A percentile compares a stretch with the other conserved stretches of the same genome.
Conservation (phyloP, 2,113 vertebrate species). For the Campylomormyrus numenius region DNA sequence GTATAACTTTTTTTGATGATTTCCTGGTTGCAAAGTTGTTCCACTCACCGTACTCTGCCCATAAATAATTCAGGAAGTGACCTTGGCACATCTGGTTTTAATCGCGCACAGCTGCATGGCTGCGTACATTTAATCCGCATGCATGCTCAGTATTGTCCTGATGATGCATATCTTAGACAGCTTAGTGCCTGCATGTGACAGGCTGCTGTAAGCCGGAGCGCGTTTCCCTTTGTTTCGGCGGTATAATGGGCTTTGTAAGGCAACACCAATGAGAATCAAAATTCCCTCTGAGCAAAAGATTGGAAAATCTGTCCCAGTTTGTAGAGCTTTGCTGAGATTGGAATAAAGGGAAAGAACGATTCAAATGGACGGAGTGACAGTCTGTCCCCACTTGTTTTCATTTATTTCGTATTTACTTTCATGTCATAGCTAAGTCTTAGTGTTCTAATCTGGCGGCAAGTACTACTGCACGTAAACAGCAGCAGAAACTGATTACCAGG, state of each 20-base stretch:
- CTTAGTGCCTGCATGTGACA: conserved; percentile 46
- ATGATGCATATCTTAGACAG: conserved; percentile 60
- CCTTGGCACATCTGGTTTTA: conserved; percentile 56
- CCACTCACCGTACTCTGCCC: conserved; percentile 13
- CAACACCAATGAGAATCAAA: conserved; percentile 61
- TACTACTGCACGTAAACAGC: background rate
- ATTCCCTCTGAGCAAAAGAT: conserved; percentile 51
- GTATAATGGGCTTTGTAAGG: conserved; percentile 64
- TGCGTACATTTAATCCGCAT: conserved; percentile 48
- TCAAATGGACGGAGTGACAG: conserved; percentile 49
- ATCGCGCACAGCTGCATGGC: conserved; percentile 51
- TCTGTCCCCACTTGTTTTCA: conserved; percentile 1
- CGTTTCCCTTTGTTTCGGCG: conserved; percentile 49
- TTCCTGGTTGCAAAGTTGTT: background rate
- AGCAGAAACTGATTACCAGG: background rate
- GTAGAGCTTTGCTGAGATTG: conserved; percentile 40
- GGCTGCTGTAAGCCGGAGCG: conserved; percentile 37
- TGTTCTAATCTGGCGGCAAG: background rate
- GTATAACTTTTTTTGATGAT: background rate
- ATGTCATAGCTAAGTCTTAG: background rate
- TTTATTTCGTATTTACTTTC: background rate
- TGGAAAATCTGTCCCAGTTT: conserved; percentile 53
- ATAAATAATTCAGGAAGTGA: conserved; percentile 43
- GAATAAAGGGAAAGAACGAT: conserved; percentile 46
- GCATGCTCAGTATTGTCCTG: conserved; percentile 54